Evolutionary conservation across 2,888 invertebrate species (phyloP).

Genomic region (Napeogenes sylphis): DNA sequence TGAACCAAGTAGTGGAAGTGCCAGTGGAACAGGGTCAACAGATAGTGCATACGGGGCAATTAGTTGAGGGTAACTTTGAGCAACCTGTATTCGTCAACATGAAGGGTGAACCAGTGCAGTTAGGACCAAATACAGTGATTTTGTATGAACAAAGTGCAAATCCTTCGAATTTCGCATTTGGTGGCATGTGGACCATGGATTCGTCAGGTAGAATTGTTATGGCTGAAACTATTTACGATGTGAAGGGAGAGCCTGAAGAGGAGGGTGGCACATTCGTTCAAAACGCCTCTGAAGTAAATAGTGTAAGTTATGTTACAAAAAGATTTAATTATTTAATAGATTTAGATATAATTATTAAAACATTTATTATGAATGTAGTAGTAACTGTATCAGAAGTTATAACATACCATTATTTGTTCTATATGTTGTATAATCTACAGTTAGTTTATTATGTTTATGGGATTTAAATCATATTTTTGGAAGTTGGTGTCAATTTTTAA

Average conservation of each 20-base stretch:
- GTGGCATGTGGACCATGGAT: slow-evolving; percentile 75
- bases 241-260: slow-evolving; percentile 71
- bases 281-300: slow-evolving; percentile 59
- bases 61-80: slow-evolving; percentile 71
- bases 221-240: slow-evolving; percentile 74
- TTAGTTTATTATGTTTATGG: too few species aligned
- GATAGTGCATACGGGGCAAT: slow-evolving; percentile 68
- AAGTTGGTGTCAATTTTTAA: too few species aligned
- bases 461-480: too few species aligned
- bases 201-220: slow-evolving; percentile 71
- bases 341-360: neutral
- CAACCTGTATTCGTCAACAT: slow-evolving; percentile 74
- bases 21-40: slow-evolving; percentile 71
- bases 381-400: too few species aligned
- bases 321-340: neutral
- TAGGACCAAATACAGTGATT: slow-evolving; percentile 73
- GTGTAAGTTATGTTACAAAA: slow-evolving; percentile 46
- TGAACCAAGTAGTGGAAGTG: slow-evolving; percentile 69
- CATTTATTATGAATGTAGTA: neutral
- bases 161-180: slow-evolving; percentile 70
- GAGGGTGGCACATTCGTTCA: slow-evolving; percentile 65
- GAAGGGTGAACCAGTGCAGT: slow-evolving; percentile 72
- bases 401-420: too few species aligned
- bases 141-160: slow-evolving; percentile 71
- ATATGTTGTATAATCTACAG: too few species aligned